Evolutionary conservation across 2,888 invertebrate species (phyloP), one percentile per base, ranked within the genome.

Genomic region (Amphipyra tragopoginis): DNA sequence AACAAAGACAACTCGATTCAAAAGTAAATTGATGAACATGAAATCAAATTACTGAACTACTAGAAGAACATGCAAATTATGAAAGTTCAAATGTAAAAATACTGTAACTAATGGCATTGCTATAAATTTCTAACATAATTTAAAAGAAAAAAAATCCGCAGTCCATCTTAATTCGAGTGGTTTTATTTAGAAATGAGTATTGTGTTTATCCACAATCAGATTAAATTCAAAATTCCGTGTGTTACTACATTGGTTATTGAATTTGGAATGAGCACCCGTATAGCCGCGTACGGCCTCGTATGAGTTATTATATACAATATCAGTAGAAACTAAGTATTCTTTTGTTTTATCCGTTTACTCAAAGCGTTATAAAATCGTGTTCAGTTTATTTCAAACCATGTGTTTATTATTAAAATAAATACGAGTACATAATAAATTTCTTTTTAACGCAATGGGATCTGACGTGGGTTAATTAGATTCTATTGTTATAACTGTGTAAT

Each of bases 401-500:
- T 8, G 39, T 50, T 62, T 44, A 63, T 64, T 63, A 57, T 63
- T 36, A 61, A 67, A 49, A 72, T 71, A 70, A 79, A 79, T 76
- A 54, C 26, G 10, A 40, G 39, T 51, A 61, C 45, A 68, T 61
- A 51, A 73, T 75, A 72, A 77, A 80, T 78, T 79, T 65, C 33
- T 78, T 77, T 77, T 76, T 69, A 74, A 74, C 76, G 68, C 75
- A 76, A 69, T 57, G 70, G 74, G 74, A 73, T 77, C 77, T 79
- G 83, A 83, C 80, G 79, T 65, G 75, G 79, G 82, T 79, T 82
- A 80, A 85, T 85, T 82, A 80, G 75, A 66, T 83, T 82, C 70
- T 75, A 74, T 79, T 83, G 82, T 84, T 72, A 77, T 67, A 72
- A 71, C 67, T 56, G 72, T 71, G 65, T 73, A 68, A 74, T 80